A percentile compares a stretch with the other conserved stretches of the same genome.
These are phyloP conservation scores for Cremastobaeus sp. DNA, from an alignment of 2,888 invertebrate species.

Conservation along the genomic window DNA sequence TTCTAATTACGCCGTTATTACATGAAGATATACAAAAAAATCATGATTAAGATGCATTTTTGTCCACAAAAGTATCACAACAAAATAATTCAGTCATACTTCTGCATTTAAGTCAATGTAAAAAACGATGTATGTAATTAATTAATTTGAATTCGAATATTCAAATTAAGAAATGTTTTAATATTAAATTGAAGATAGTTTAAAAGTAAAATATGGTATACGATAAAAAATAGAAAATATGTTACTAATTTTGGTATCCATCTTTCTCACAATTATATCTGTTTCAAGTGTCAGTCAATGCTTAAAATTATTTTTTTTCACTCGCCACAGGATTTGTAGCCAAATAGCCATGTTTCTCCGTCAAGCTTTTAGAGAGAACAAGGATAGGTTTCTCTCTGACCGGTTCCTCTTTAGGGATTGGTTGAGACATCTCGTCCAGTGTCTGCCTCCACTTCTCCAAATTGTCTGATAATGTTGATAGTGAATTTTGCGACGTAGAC, in stretches of 20 bases:
- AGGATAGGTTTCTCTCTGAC: constrained; percentile 46
- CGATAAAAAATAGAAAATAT: neutral
- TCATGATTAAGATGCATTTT: too few relatives aligned
- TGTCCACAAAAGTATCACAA: too few relatives aligned
- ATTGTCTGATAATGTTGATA: constrained; percentile 49
- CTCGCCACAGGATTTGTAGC: constrained; percentile 30
- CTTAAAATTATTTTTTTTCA: constrained; percentile 37
- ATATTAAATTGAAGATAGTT: neutral
- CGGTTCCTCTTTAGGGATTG: constrained; percentile 35
- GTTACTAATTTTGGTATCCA: neutral
- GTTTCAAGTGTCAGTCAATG: neutral
- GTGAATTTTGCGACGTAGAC: constrained; percentile 51
- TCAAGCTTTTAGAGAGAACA: constrained; percentile 47
- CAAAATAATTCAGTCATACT: too few relatives aligned
- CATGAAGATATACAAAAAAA: too few relatives aligned
- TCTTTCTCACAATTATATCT: constrained; percentile 9
- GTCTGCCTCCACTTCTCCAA: constrained; percentile 51
- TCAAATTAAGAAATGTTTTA: too few relatives aligned
- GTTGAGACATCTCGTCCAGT: constrained; percentile 44
- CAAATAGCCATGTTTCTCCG: constrained; percentile 42
- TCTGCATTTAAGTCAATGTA: too few relatives aligned
- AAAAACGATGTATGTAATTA: too few relatives aligned
- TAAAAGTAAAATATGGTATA: constrained; percentile 3
- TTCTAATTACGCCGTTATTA: too few relatives aligned
- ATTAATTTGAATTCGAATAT: too few relatives aligned